Conservation (phyloP, 2,888 invertebrate genomes). For the Conistra vaccinii region DNA sequence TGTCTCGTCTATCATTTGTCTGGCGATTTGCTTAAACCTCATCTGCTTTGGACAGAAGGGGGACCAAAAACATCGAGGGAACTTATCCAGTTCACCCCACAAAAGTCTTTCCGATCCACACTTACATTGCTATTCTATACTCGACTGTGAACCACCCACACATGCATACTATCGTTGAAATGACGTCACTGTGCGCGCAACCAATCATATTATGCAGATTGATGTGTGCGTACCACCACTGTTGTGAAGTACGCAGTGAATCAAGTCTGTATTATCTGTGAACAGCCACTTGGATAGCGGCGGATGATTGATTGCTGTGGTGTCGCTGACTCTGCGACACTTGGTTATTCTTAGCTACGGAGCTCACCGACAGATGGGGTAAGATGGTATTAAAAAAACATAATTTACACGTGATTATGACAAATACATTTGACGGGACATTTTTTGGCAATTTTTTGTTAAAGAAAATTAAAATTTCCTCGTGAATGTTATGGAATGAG, state of each 20-base stretch:
- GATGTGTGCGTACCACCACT: constrained; percentile 52
- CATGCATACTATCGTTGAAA: constrained; percentile 9
- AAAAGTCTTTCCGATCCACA: constrained; percentile 52
- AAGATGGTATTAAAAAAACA: constrained; percentile 22
- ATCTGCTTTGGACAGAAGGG: constrained; percentile 79
- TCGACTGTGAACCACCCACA: constrained; percentile 33
- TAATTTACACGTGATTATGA: constrained; percentile 13
- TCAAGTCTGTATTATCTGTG: constrained; percentile 60
- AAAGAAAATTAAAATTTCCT: not conserved
- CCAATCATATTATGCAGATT: constrained; percentile 31
- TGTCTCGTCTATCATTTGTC: constrained; percentile 84
- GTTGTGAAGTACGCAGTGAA: constrained; percentile 57
- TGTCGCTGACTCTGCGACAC: constrained; percentile 72
- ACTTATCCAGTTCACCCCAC: constrained; percentile 61
- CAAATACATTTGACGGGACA: constrained; percentile 3
- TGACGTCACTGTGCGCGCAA: constrained; percentile 21
- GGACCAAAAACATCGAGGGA: constrained; percentile 74
- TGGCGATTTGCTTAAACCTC: constrained; percentile 81
- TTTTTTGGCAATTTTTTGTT: not conserved
- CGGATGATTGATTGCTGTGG: constrained; percentile 80
- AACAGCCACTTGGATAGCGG: constrained; percentile 75
- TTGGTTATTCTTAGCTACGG: constrained; percentile 73
- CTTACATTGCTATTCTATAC: constrained; percentile 15
- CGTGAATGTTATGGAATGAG: not conserved
- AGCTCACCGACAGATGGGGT: constrained; percentile 68